Percentiles rank a stretch among this genome's conserved stretches.
Evolutionary conservation across 35 echinoderm and acorn worm genomes (phyloP).

Genomic region (Heliocidaris erythrogramma): DNA sequence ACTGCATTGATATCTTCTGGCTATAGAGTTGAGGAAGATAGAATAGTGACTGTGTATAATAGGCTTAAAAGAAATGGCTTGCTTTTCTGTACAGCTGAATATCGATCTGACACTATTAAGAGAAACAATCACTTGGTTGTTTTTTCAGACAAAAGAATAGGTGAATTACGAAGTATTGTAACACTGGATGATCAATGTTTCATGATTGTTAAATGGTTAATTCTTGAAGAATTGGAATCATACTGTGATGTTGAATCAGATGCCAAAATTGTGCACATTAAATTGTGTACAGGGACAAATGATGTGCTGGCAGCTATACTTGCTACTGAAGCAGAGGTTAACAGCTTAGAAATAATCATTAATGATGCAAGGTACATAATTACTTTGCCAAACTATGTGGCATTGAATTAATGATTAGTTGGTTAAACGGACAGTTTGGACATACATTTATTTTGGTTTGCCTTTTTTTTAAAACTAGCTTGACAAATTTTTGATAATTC

Average conservation of each 20-base stretch:
- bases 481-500: too few species aligned
- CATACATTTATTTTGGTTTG: too few species aligned
- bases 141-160: background rate
- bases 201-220: background rate
- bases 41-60: background rate
- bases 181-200: background rate
- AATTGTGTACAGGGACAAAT: background rate
- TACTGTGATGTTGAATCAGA: background rate
- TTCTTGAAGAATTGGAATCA: background rate
- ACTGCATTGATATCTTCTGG: background rate
- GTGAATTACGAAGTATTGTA: conserved; percentile 3
- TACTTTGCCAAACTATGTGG: conserved; percentile 10
- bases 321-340: background rate
- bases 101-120: background rate
- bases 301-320: background rate
- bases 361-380: background rate
- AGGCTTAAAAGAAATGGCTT: background rate
- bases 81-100: background rate
- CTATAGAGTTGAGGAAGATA: background rate
- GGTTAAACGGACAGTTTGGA: too few species aligned
- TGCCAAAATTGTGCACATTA: conserved; percentile 5
- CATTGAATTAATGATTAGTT: background rate
- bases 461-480: too few species aligned
- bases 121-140: background rate
- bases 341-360: background rate